Evolutionary conservation across 2,113 vertebrate species (phyloP).

Genomic region (Thunnus thynnus): DNA sequence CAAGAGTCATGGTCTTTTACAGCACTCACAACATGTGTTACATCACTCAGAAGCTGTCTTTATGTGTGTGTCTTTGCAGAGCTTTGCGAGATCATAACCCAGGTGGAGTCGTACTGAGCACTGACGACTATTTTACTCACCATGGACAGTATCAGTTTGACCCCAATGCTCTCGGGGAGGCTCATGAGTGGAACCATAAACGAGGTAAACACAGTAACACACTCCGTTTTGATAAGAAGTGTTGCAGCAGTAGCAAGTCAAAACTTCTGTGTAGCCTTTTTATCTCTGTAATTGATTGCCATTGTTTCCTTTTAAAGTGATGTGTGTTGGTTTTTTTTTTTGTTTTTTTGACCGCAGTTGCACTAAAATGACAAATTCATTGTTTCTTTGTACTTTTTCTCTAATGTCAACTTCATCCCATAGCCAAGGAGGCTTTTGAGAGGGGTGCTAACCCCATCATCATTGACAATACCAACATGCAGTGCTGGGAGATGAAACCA

Average conservation of each 20-base stretch:
- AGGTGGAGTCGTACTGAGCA: constrained; percentile 90
- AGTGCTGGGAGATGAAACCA: constrained; percentile 98
- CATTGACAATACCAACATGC: constrained; percentile 98
- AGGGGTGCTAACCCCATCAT: constrained; percentile 91
- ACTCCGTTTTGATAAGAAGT: constrained; percentile 1
- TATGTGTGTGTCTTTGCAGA: constrained; percentile 77
- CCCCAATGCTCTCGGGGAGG: constrained; percentile 86
- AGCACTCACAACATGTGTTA: not conserved
- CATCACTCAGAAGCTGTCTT: not conserved
- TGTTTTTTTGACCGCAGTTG: not conserved
- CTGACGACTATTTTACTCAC: constrained; percentile 92
- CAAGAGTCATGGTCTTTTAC: not conserved
- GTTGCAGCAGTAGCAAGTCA: not conserved
- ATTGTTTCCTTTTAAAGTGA: not conserved
- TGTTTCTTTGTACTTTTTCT: constrained; percentile 31
- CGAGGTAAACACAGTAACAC: constrained; percentile 85
- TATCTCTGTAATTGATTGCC: constrained; percentile 10
- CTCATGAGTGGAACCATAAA: constrained; percentile 95
- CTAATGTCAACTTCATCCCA: constrained; percentile 15
- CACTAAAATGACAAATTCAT: not conserved
- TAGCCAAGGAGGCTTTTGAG: constrained; percentile 94
- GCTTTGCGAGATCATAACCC: constrained; percentile 91
- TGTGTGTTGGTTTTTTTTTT: too few relatives aligned
- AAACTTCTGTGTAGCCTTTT: not conserved
- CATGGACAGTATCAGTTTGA: constrained; percentile 90